Conservation (phyloP, 2,888 invertebrate genomes). For the Automeris io region DNA sequence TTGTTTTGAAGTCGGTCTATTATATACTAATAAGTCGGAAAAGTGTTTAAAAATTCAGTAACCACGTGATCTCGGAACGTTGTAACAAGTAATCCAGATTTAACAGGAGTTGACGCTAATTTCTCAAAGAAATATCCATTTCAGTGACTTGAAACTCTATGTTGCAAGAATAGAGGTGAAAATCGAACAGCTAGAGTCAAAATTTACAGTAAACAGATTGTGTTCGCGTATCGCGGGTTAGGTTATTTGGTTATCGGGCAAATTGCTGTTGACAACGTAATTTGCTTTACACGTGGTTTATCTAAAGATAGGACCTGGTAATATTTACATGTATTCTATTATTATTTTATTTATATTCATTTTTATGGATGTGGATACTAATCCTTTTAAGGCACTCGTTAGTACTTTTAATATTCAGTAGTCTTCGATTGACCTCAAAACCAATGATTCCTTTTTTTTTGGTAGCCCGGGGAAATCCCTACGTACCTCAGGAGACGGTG, state of each 20-base stretch:
- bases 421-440: neutral
- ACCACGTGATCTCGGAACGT: conserved; percentile 2
- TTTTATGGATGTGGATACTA: too few relatives aligned
- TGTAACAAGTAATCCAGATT: conserved; percentile 9
- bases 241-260: conserved; percentile 23
- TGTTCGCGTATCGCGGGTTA: conserved; percentile 6
- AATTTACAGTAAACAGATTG: conserved; percentile 8
- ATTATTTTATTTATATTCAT: neutral
- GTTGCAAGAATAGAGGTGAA: neutral
- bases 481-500: too few relatives aligned
- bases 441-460: neutral
- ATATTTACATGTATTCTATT: neutral
- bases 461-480: too few relatives aligned
- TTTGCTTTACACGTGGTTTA: conserved; percentile 36
- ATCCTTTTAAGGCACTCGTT: too few relatives aligned
- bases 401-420: too few relatives aligned
- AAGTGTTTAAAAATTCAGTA: too few relatives aligned
- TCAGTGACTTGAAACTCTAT: neutral
- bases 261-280: conserved; percentile 44
- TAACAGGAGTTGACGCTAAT: conserved; percentile 8
- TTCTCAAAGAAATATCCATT: neutral
- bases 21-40: neutral
- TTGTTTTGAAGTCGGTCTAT: neutral
- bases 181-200: neutral
- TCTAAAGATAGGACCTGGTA: conserved; percentile 13